These are phyloP conservation scores for Alloplasta piceator DNA, from an alignment of 2,888 invertebrate species.

Conservation along the genomic window DNA sequence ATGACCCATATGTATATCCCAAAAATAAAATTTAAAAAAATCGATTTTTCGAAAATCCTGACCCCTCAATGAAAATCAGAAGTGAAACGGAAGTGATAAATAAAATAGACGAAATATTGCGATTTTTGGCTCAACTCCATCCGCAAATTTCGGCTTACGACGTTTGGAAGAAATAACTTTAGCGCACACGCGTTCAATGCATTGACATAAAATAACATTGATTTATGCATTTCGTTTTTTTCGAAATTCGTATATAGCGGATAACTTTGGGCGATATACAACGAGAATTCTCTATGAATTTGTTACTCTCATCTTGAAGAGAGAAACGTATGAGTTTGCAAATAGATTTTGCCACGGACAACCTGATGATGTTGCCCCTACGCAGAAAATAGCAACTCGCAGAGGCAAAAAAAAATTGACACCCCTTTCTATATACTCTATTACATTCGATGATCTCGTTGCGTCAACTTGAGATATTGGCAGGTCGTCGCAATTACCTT, in stretches of 20 bases:
- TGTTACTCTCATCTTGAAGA: neutral
- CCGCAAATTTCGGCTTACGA: neutral
- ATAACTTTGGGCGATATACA: neutral
- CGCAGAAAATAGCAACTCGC: slow-evolving; percentile 58
- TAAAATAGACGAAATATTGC: too few species aligned
- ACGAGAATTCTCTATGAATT: slow-evolving; percentile 16
- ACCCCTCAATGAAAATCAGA: too few species aligned
- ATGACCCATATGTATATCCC: too few species aligned
- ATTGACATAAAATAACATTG: neutral
- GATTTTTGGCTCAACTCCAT: slow-evolving; percentile 8
- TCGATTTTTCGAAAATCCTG: too few species aligned
- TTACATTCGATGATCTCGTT: slow-evolving; percentile 66
- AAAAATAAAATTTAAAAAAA: too few species aligned
- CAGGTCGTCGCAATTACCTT: slow-evolving; percentile 60
- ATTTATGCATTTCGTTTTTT: neutral
- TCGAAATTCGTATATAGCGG: neutral
- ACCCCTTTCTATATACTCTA: slow-evolving; percentile 38
- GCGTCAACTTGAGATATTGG: slow-evolving; percentile 66
- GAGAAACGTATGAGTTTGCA: slow-evolving; percentile 31
- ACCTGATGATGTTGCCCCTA: slow-evolving; percentile 46
- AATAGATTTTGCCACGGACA: slow-evolving; percentile 59
- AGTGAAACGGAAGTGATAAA: too few species aligned
- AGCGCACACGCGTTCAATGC: neutral
- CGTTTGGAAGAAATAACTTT: slow-evolving; percentile 6
- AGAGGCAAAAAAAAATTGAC: slow-evolving; percentile 46